Base-by-base conservation (phyloP, 2,113 vertebrate genomes). In the Neogale vison region DNA sequence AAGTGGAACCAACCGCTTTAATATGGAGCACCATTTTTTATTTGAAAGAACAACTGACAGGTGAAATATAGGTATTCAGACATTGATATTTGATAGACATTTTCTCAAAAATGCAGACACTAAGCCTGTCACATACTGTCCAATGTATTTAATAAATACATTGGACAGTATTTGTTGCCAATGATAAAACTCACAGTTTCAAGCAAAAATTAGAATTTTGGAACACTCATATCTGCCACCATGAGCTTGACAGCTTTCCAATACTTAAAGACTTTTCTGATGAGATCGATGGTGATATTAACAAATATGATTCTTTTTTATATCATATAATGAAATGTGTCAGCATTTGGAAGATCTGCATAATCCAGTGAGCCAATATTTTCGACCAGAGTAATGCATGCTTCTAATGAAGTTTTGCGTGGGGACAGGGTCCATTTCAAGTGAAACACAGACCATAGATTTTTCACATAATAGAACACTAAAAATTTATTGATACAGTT, bases 221-320 rank as follows among this genome's bases (percentile, higher is more conserved):
- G 59, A 42, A 92, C 96, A 82, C 65, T 90, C 90, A 6, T 71
- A 21, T 90, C 71, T 96, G 81, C 80, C 45, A 77, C 34, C 12
- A 67, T 47, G 45, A 61, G 26, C 50, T 85, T 96, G 65, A 95
- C 59, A 96, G 81, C 26, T 96, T 93, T 65, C 93, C 45, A 90
- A 47, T 96, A 47, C 50, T 90, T 97, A 93, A 95, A 87, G 87
- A 93, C n/a, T 96, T 91, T 93, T 80, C 55, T 93, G 93, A 94
- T 93, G 76, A 88, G 50, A 92, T 90, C 39, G 2, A 91, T 97
- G 81, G 50, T 77, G 74, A 65, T 95, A 93, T 96, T 96, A 95
- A 94, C 36, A 92, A 86, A 92, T 91, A 39, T 71, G 59, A 55
- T 96, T 97, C 55, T 93, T 88, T 92, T 96, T 92, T 88, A 96